Evolutionary conservation across 2,113 vertebrate species (phyloP).

Genomic region (Dromiciops gliroides): DNA sequence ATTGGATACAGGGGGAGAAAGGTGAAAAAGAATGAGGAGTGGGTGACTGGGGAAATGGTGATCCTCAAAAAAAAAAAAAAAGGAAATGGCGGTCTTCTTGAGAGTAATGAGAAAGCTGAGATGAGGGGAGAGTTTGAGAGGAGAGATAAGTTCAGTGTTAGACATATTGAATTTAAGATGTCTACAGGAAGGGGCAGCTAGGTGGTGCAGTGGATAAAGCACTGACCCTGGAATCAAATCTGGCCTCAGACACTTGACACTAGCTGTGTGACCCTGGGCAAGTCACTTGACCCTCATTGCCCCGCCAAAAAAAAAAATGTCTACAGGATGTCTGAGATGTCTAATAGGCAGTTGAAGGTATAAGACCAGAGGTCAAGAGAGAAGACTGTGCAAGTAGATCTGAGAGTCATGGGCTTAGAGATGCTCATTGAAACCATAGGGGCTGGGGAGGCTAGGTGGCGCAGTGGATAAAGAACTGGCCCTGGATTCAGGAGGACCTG

Average conservation of each 20-base stretch:
- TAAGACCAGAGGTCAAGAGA: neutral
- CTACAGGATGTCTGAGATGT: neutral
- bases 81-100: neutral
- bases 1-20: neutral
- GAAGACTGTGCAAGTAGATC: neutral
- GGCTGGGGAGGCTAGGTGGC: no score
- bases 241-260: no score
- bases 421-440: neutral
- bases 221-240: no score
- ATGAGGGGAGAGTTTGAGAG: neutral
- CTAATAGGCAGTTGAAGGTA: neutral
- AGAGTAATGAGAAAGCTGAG: neutral
- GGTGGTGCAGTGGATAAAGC: no score
- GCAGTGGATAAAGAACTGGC: no score
- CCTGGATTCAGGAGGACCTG: no score
- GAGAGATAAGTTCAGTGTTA: neutral
- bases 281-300: no score
- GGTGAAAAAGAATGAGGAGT: neutral
- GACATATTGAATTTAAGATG: neutral
- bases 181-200: no score
- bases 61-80: no score
- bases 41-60: neutral
- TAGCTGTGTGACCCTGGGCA: no score
- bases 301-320: no score
- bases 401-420: neutral